Conservation (phyloP, 2,888 invertebrate species). For the Lepidochrysops patricia region DNA sequence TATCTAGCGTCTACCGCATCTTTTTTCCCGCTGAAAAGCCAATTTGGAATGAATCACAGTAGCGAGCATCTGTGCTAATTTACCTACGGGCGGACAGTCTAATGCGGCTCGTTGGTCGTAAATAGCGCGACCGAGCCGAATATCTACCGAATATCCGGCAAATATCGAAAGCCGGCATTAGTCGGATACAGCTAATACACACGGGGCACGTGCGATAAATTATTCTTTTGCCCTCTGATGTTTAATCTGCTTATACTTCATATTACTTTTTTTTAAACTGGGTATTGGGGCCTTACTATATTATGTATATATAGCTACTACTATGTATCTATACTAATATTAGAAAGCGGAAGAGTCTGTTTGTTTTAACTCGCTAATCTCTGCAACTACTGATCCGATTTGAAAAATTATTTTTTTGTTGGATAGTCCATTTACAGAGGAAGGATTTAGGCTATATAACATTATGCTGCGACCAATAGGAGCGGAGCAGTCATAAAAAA, state of each 20-base stretch:
- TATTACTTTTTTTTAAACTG: too few relatives aligned
- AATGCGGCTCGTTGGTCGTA: slow-evolving; percentile 70
- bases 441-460: too few relatives aligned
- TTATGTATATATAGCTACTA: too few relatives aligned
- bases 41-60: slow-evolving; percentile 74
- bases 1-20: slow-evolving; percentile 61
- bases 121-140: slow-evolving; percentile 63
- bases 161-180: slow-evolving; percentile 74
- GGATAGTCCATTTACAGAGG: too few relatives aligned
- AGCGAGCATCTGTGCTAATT: slow-evolving; percentile 74
- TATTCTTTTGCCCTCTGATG: slow-evolving; percentile 70
- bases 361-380: too few relatives aligned
- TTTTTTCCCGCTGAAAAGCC: slow-evolving; percentile 70
- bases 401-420: too few relatives aligned
- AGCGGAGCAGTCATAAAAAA: too few relatives aligned
- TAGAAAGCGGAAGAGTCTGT: too few relatives aligned
- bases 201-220: slow-evolving; percentile 69
- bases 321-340: too few relatives aligned
- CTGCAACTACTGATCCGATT: too few relatives aligned
- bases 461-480: too few relatives aligned
- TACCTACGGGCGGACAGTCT: slow-evolving; percentile 74
- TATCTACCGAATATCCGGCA: slow-evolving; percentile 32
- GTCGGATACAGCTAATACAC: slow-evolving; percentile 74
- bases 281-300: too few relatives aligned
- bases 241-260: slow-evolving; percentile 62